phyloP scores from a whole-genome alignment of 2,888 invertebrate genomes.

The Ashinkailepas kermadecensis region DNA sequence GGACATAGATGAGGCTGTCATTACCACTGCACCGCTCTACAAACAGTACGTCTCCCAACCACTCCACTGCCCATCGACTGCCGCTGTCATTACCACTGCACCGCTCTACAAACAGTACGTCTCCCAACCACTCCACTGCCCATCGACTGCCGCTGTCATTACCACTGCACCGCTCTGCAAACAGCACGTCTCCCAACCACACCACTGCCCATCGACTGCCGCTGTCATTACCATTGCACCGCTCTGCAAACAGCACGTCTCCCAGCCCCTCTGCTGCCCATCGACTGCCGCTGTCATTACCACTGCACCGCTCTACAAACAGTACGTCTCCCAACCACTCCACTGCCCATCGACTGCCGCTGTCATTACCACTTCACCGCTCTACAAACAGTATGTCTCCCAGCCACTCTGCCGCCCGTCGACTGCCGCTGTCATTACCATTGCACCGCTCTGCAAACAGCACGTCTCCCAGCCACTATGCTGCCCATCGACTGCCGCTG shows the following conservation, averaged over 20 bases:
- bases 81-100: slow-evolving; percentile 92
- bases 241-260: slow-evolving; percentile 78
- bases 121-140: slow-evolving; percentile 25
- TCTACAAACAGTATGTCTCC: slow-evolving; percentile 77
- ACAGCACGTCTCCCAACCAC: slow-evolving; percentile 57
- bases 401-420: background rate
- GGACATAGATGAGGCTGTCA: slow-evolving; percentile 93
- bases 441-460: slow-evolving; percentile 93
- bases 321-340: slow-evolving; percentile 52
- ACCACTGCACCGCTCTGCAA: slow-evolving; percentile 93
- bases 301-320: slow-evolving; percentile 90
- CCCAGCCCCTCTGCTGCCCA: background rate
- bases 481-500: slow-evolving; percentile 57
- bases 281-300: slow-evolving; percentile 88
- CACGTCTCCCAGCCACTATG: slow-evolving; percentile 45
- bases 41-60: slow-evolving; percentile 62
- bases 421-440: slow-evolving; percentile 94
- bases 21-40: slow-evolving; percentile 90
- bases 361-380: slow-evolving; percentile 88
- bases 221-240: slow-evolving; percentile 95
- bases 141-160: slow-evolving; percentile 73
- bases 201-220: background rate
- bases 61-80: background rate
- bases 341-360: slow-evolving; percentile 51
- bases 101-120: slow-evolving; percentile 88